Percentiles rank a stretch among this genome's conserved stretches.
These are phyloP conservation scores for Steinernema feltiae DNA, from an alignment of 1,140 invertebrate species.

Conservation along the genomic window DNA sequence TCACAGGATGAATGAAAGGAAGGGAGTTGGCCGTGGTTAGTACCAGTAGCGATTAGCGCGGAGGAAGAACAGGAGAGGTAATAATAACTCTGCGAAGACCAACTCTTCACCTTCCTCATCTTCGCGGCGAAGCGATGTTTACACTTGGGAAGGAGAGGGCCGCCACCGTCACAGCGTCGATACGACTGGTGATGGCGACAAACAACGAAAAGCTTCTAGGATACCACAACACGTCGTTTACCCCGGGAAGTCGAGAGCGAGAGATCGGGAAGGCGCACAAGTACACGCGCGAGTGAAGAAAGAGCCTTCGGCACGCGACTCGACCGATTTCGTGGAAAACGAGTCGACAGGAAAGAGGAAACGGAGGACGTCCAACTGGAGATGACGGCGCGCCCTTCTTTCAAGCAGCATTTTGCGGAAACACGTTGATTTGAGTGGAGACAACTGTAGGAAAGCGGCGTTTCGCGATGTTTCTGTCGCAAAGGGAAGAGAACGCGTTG, in stretches of 20 bases:
- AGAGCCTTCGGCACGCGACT: no score
- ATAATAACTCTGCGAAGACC: background rate
- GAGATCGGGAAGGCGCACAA: background rate
- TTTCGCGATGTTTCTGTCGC: no score
- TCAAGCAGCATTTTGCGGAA: no score
- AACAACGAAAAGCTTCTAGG: background rate
- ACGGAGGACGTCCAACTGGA: no score
- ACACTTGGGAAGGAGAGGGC: background rate
- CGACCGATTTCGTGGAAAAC: no score
- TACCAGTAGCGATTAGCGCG: background rate
- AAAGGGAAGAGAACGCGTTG: no score
- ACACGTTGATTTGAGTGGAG: no score
- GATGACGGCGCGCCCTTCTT: no score
- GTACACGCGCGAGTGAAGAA: no score
- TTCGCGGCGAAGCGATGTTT: background rate
- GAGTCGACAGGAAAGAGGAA: no score
- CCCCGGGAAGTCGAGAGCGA: background rate
- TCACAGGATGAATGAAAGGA: no score
- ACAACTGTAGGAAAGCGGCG: background rate
- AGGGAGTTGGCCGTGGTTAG: background rate
- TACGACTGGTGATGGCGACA: slow-evolving; percentile 9
- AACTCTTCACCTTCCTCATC: background rate
- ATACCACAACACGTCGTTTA: slow-evolving; percentile 1
- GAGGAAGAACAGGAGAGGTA: background rate
- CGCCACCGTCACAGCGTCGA: background rate